phyloP scores from a whole-genome alignment of 1,140 invertebrate species.

The Sarcophaga peregrina region DNA sequence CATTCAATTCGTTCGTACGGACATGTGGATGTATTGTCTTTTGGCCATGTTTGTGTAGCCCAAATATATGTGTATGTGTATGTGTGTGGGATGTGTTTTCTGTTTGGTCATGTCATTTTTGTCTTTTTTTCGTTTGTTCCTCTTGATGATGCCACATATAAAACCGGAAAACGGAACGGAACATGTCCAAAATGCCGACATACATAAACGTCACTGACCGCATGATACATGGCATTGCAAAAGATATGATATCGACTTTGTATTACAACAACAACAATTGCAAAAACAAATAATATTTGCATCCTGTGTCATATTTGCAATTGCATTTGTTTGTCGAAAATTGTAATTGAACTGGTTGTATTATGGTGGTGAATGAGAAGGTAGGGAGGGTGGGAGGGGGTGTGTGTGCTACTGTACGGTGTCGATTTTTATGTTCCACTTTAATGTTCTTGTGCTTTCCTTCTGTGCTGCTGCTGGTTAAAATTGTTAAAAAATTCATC shows the following conservation, averaged over 20 bases:
- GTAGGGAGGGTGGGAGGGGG: no score
- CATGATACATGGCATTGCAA: background rate
- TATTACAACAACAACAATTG: background rate
- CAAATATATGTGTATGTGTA: background rate
- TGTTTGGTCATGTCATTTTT: constrained; percentile 23
- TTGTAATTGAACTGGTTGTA: background rate
- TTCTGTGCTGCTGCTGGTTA: background rate
- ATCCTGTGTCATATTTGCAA: background rate
- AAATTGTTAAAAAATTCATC: constrained; percentile 11
- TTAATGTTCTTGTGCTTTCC: no score
- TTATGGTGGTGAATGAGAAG: background rate
- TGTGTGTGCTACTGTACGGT: background rate
- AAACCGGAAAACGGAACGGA: background rate
- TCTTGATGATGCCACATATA: background rate
- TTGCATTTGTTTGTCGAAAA: background rate
- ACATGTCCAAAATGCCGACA: background rate
- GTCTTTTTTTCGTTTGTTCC: background rate
- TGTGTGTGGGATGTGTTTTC: background rate
- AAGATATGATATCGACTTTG: no score
- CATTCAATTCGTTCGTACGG: no score
- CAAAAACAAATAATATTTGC: constrained; percentile 10
- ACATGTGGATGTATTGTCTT: no score
- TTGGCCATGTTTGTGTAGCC: background rate
- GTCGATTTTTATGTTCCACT: background rate
- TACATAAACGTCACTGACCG: constrained; percentile 1